Base-by-base conservation (phyloP, 2,113 vertebrate genomes). In the Upupa epops region DNA sequence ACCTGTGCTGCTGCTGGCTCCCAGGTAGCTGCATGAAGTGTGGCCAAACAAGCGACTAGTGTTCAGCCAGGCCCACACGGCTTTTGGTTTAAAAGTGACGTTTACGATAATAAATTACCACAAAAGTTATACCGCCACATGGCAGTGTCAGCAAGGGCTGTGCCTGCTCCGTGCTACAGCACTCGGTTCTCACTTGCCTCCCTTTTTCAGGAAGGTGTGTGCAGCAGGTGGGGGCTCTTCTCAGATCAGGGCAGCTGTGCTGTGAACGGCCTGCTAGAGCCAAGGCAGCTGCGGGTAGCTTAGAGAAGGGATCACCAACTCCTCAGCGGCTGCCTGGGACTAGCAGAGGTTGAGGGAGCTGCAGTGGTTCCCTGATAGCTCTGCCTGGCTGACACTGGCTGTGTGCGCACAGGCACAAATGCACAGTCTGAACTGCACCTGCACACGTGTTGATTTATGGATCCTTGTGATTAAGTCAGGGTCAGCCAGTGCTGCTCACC, bases 391-490 rank as follows among this genome's bases (percentile, higher is more conserved):
- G 77, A 37, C 63, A 4, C 51, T 3, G 36, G 63, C 61, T 1
- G 19, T 24, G 45, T 17, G 2, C 0, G 0, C 72, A 74, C 64
- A n/a, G 77, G 88, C 81, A 83, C 79, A 76, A 54, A 82, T 75
- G 77, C 88, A 78, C n/a, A 13, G 84, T 84, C 64, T 34, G 66
- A 56, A 46, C 6, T 86, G 66, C 92, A 86, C 94, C 86, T 93
- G 92, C 73, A 84, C 58, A 26, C 14, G 2, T 25, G 49, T 34
- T 79, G 69, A 88, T 86, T 86, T 93, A 81, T 75, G 51, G 76
- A 84, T 36, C 71, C 48, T 32, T 32, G 46, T 21, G 48, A 54
- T 76, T 56, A 73, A 95, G 60, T 64, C 48, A 60, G n/a, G 52
- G 26, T 71, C n/a, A 45, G 59, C 42, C 26, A 12, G 37, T 22